Percentiles rank a stretch among this genome's conserved stretches.
phyloP scores from a whole-genome alignment of 2,113 vertebrate species.

The Hippoglossus stenolepis region DNA sequence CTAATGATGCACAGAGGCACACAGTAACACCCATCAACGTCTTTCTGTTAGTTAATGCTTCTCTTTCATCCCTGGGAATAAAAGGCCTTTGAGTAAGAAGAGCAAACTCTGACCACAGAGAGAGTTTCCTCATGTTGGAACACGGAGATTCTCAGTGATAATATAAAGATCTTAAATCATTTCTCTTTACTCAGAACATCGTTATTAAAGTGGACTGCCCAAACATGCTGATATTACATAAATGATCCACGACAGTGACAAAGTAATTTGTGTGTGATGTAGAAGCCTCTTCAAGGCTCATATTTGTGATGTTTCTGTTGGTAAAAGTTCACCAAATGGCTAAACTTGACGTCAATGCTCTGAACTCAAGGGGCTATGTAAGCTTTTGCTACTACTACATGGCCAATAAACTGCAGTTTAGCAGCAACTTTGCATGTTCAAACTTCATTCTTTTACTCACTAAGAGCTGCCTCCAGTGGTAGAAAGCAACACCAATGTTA shows the following conservation, averaged over 20 bases:
- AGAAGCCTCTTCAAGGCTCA: no score
- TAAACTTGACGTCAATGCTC: no score
- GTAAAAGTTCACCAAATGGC: no score
- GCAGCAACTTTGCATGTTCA: neutral
- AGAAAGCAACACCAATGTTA: no score
- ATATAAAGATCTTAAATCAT: conserved; percentile 20
- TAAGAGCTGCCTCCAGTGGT: neutral
- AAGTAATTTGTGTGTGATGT: neutral
- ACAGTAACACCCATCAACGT: conserved; percentile 29
- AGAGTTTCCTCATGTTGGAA: conserved; percentile 48
- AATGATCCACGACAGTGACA: neutral
- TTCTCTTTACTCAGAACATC: neutral
- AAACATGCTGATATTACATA: conserved; percentile 32
- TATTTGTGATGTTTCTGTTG: no score
- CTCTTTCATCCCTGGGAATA: conserved; percentile 53
- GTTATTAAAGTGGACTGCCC: neutral
- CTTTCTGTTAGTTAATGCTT: conserved; percentile 23
- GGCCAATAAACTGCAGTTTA: no score
- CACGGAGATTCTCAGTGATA: conserved; percentile 30
- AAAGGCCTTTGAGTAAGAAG: conserved; percentile 52
- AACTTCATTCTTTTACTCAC: neutral
- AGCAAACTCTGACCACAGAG: conserved; percentile 58
- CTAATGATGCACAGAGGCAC: conserved; percentile 22
- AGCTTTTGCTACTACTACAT: no score
- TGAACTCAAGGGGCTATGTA: no score